These are phyloP conservation scores for Drosophila teissieri DNA, from an alignment of 1,140 invertebrate genomes.

Conservation along the genomic window DNA sequence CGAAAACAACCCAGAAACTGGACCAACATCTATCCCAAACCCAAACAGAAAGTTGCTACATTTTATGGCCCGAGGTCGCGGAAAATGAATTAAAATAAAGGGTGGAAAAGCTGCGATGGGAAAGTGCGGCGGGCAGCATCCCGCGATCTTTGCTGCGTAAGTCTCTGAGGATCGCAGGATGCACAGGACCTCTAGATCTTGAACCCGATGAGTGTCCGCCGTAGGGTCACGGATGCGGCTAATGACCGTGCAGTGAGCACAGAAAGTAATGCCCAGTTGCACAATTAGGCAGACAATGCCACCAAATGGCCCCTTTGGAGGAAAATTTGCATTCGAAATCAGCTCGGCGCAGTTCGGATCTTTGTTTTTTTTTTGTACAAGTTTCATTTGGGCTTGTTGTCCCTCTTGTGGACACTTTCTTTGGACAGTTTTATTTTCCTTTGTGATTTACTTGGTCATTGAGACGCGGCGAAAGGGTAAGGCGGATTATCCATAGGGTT, in stretches of 20 bases:
- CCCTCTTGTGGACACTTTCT: constrained; percentile 76
- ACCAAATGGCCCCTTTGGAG: constrained; percentile 71
- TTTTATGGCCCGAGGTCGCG: constrained; percentile 43
- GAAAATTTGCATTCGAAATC: constrained; percentile 76
- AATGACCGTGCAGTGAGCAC: constrained; percentile 66
- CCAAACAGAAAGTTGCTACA: constrained; percentile 53
- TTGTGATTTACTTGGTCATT: constrained; percentile 78
- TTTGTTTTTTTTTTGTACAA: constrained; percentile 16
- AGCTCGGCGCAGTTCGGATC: constrained; percentile 46
- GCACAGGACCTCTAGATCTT: constrained; percentile 19
- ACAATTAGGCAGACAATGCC: constrained; percentile 73
- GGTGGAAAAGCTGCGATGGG: constrained; percentile 47
- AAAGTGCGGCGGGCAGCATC: constrained; percentile 50
- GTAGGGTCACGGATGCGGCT: constrained; percentile 71
- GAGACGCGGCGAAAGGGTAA: constrained; percentile 40
- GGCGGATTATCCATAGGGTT: constrained; percentile 38
- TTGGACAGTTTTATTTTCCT: constrained; percentile 82
- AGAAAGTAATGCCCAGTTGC: constrained; percentile 64
- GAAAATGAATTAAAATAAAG: constrained; percentile 13
- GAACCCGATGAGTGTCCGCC: constrained; percentile 21
- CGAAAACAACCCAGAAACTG: constrained; percentile 34
- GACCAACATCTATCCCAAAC: constrained; percentile 52
- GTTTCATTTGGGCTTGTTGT: constrained; percentile 38
- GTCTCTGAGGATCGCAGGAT: constrained; percentile 13
- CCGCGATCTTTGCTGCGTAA: constrained; percentile 7